Conservation (phyloP, 2,888 invertebrate species). For the Rhagium mordax region DNA sequence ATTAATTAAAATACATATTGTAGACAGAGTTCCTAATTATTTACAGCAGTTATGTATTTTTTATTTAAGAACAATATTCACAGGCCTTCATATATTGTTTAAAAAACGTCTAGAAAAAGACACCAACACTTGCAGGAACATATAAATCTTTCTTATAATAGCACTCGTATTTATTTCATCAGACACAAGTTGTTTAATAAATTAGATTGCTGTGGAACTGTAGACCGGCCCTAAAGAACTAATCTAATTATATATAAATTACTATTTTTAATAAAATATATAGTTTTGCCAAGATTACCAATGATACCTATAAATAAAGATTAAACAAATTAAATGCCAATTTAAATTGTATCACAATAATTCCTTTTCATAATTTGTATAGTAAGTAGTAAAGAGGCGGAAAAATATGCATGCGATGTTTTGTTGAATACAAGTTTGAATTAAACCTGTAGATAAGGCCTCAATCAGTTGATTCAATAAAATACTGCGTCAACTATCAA, state of each 20-base stretch:
- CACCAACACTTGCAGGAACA: not conserved
- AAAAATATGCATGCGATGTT: not conserved
- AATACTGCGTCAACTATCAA: too few species aligned
- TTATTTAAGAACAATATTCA: not conserved
- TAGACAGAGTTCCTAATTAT: not conserved
- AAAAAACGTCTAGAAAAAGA: not conserved
- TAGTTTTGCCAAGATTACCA: not conserved
- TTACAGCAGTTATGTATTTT: not conserved
- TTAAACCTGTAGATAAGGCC: too few species aligned
- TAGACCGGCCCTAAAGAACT: not conserved
- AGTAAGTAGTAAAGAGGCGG: not conserved
- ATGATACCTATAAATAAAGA: not conserved
- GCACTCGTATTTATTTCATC: not conserved
- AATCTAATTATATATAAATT: not conserved
- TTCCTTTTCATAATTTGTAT: not conserved
- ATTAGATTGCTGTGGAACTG: not conserved
- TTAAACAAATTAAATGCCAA: not conserved
- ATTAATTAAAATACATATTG: too few species aligned
- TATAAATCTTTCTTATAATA: slow-evolving; percentile 5
- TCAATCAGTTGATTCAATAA: too few species aligned
- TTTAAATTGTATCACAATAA: not conserved
- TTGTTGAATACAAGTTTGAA: too few species aligned
- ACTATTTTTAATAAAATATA: not conserved
- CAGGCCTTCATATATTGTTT: not conserved
- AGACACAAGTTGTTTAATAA: not conserved